Evolutionary conservation across 2,888 invertebrate species (phyloP).

Genomic region (Caenorhabditis uteleia): DNA sequence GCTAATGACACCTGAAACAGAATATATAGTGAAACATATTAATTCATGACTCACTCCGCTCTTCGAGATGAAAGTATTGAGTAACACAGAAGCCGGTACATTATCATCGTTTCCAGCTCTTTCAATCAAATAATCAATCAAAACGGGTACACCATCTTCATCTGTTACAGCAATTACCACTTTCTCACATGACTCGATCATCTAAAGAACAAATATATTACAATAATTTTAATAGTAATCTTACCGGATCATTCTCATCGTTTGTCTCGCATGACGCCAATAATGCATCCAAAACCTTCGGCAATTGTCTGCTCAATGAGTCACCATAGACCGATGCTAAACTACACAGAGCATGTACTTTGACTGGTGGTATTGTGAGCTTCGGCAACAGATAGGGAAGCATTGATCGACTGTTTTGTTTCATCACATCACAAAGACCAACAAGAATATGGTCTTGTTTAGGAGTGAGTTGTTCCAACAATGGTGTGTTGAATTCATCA

Average conservation of each 20-base stretch:
- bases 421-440: constrained; percentile 94
- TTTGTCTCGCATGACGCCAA: constrained; percentile 71
- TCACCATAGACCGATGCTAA: constrained; percentile 90
- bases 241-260: constrained; percentile 48
- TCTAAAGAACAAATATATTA: constrained; percentile 21
- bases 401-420: constrained; percentile 84
- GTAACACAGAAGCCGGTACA: constrained; percentile 79
- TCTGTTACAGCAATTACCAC: constrained; percentile 90
- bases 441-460: constrained; percentile 89
- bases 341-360: constrained; percentile 86
- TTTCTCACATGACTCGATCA: constrained; percentile 56
- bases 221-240: neutral
- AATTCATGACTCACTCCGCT: constrained; percentile 39
- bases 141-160: constrained; percentile 81
- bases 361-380: constrained; percentile 85
- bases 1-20: too few relatives aligned
- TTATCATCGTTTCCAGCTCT: constrained; percentile 80
- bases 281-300: constrained; percentile 89
- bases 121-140: constrained; percentile 85
- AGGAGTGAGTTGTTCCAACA: constrained; percentile 81
- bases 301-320: constrained; percentile 86
- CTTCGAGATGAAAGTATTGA: constrained; percentile 53
- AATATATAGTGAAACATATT: too few relatives aligned
- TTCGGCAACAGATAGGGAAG: constrained; percentile 91
- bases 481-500: constrained; percentile 92